Conservation (phyloP, 2,113 vertebrate species). For the Dipodomys stephensi region DNA sequence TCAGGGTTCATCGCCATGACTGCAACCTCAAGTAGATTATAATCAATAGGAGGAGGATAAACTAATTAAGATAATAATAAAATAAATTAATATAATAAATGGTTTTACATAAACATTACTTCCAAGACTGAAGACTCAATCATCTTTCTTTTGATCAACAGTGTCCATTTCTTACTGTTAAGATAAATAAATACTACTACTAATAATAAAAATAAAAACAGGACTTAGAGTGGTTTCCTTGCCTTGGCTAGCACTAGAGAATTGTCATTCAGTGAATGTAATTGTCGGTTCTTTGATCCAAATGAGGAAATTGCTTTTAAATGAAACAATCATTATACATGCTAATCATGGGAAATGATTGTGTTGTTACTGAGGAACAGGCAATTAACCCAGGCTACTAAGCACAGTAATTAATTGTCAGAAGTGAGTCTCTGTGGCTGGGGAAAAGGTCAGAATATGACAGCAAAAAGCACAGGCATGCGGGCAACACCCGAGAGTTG, state of each 20-base stretch:
- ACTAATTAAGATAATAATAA: not conserved
- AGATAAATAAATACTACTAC: not conserved
- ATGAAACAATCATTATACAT: slow-evolving; percentile 67
- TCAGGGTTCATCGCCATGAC: not conserved
- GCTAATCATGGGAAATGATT: slow-evolving; percentile 31
- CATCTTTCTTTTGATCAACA: not conserved
- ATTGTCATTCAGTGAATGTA: slow-evolving; percentile 41
- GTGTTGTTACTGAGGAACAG: slow-evolving; percentile 52
- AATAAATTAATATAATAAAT: not conserved
- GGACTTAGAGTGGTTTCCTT: slow-evolving; percentile 16
- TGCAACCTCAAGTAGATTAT: not conserved
- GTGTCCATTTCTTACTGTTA: not conserved
- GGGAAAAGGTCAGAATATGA: not conserved
- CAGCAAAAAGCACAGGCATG: not conserved
- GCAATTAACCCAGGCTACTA: slow-evolving; percentile 63
- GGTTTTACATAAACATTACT: not conserved
- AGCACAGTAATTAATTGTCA: slow-evolving; percentile 49
- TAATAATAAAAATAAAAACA: not conserved
- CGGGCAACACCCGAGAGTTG: not conserved
- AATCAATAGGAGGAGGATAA: not conserved
- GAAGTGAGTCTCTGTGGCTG: not conserved
- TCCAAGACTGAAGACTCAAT: not conserved
- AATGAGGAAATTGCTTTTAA: slow-evolving; percentile 59
- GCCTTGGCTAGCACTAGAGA: slow-evolving; percentile 7
- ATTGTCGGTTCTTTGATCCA: slow-evolving; percentile 56